phyloP scores from a whole-genome alignment of 2,113 vertebrate species.

The Pagrus major region DNA sequence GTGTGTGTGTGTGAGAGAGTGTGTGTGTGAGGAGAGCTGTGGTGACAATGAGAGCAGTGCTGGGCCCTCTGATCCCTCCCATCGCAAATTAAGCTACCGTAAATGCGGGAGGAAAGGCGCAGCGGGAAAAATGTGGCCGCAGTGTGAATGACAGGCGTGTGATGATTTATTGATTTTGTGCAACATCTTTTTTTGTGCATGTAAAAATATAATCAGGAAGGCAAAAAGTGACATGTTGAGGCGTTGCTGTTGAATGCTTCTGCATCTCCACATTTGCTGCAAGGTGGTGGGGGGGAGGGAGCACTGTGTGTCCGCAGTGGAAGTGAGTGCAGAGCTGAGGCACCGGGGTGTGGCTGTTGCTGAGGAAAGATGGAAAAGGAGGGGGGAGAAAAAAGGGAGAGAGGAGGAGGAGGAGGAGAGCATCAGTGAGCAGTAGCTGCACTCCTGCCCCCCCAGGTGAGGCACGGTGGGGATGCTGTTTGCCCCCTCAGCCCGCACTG shows the following conservation, averaged over 20 bases:
- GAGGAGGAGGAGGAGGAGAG: neutral
- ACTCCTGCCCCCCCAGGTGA: constrained; percentile 24
- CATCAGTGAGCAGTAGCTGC: constrained; percentile 21
- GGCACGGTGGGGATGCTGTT: constrained; percentile 7
- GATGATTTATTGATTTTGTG: neutral
- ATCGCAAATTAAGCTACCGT: constrained; percentile 64
- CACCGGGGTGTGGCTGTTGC: constrained; percentile 75
- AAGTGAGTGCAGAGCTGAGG: constrained; percentile 21
- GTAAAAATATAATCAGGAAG: neutral
- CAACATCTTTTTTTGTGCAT: constrained; percentile 12
- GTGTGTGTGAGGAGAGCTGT: constrained; percentile 20
- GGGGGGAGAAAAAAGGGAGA: neutral
- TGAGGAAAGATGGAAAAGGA: constrained; percentile 52
- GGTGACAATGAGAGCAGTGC: constrained; percentile 66
- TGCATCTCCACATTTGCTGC: neutral
- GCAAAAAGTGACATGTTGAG: neutral
- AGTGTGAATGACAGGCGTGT: neutral
- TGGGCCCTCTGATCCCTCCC: constrained; percentile 62
- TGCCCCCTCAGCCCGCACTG: neutral
- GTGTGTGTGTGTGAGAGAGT: too few species aligned
- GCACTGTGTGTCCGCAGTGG: constrained; percentile 36
- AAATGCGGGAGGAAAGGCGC: constrained; percentile 51
- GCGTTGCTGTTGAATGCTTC: neutral
- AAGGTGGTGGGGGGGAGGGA: too few species aligned
- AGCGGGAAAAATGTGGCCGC: constrained; percentile 1